phyloP scores from a whole-genome alignment of 2,797 vertebrate genomes.

The Cottoperca gobio region DNA sequence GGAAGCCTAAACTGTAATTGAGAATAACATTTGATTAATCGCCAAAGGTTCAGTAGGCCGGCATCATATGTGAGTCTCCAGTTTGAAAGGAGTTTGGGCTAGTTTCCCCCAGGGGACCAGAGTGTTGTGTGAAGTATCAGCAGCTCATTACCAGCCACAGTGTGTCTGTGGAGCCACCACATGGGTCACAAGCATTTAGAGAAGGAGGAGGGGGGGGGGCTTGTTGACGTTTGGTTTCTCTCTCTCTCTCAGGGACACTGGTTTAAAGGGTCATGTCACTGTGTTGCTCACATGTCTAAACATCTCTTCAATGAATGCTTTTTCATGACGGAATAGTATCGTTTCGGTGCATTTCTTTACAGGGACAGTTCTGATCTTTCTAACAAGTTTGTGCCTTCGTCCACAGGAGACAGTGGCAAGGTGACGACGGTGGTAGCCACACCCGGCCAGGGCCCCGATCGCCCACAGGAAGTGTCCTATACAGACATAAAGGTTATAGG shows the following conservation, averaged over 20 bases:
- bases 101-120: slow-evolving; percentile 25
- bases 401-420: slow-evolving; percentile 91
- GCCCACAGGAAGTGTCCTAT: slow-evolving; percentile 95
- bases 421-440: slow-evolving; percentile 95
- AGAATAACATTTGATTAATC: too few species aligned
- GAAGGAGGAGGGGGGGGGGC: neutral
- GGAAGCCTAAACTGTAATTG: too few species aligned
- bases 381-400: slow-evolving; percentile 21
- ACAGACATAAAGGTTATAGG: slow-evolving; percentile 96
- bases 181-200: slow-evolving; percentile 45
- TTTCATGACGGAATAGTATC: neutral
- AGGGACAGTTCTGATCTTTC: neutral
- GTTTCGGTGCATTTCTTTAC: neutral
- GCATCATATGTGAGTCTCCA: neutral
- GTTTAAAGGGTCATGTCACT: slow-evolving; percentile 5
- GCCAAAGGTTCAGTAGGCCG: neutral
- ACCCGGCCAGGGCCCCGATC: slow-evolving; percentile 91
- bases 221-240: slow-evolving; percentile 34
- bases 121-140: slow-evolving; percentile 36
- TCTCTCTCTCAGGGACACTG: slow-evolving; percentile 1
- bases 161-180: slow-evolving; percentile 49
- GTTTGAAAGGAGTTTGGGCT: slow-evolving; percentile 7
- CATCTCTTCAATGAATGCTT: neutral
- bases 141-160: slow-evolving; percentile 50
- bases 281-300: neutral